phyloP scores from a whole-genome alignment of 2,113 vertebrate species.

The Nyctibius bracteatus region DNA sequence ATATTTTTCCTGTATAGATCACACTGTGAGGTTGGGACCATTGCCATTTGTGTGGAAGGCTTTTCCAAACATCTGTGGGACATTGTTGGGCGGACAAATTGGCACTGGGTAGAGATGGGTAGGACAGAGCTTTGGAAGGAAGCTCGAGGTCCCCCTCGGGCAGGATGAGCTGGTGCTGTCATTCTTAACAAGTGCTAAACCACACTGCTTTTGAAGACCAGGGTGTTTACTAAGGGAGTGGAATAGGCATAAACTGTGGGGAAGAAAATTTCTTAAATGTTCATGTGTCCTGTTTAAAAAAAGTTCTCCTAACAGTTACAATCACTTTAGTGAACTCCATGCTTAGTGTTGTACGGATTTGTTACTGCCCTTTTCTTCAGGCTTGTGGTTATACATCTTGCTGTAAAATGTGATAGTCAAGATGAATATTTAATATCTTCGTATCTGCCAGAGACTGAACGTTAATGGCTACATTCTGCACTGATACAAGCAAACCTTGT shows the following conservation, averaged over 20 bases:
- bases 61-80: background rate
- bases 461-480: background rate
- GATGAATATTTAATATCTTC: background rate
- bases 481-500: background rate
- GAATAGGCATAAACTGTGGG: background rate
- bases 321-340: background rate
- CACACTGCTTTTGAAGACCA: background rate
- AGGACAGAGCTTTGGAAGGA: background rate
- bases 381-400: background rate
- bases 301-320: background rate
- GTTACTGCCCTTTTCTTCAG: background rate
- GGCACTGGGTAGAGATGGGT: rapidly evolving
- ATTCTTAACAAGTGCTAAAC: background rate
- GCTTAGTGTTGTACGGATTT: background rate
- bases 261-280: background rate
- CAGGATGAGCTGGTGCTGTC: background rate
- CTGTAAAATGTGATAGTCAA: background rate
- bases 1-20: background rate
- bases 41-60: background rate
- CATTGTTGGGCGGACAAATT: rapidly evolving
- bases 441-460: background rate
- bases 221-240: background rate
- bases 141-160: rapidly evolving
- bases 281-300: background rate
- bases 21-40: background rate